Evolutionary conservation across 2,797 vertebrate species (phyloP), one percentile per base, ranked within the genome.

Genomic region (Chromobotia macracanthus): DNA sequence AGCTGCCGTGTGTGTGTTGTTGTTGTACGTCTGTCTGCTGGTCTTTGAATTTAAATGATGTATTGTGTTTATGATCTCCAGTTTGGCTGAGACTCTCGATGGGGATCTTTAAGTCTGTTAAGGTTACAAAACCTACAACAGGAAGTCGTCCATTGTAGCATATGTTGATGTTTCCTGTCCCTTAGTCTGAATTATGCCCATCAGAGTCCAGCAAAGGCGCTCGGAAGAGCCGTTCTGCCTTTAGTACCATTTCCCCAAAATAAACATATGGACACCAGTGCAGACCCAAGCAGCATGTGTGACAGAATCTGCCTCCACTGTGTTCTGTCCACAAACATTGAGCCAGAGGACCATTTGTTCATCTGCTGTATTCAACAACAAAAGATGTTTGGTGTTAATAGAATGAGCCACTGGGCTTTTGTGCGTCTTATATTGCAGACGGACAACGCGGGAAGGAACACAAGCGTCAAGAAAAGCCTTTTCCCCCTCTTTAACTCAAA

Each of bases 401-500:
- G 78, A 84, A 76, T 92, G 81, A 92, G 91, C 92, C 92, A 92
- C 93, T 94, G 76, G 86, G 83, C 68, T 93, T 84, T 93, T 88
- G 84, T 95, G 87, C 96, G 92, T 97, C 95, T 94, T 97, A 94
- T 95, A 93, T 96, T 95, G 90, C 97, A 99, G 97, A 97, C 94
- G 88, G 95, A 99, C 93, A 94, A 92, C 93, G 97, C 93, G 89
- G 93, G 95, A 89, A 95, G 97, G 94, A 99, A 96, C 93, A 97
- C 97, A 84, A 96, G 94, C 95, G 96, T 99, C 95, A 99, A 95
- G 96, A 99, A 99, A 97, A 97, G 96, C 92, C 97, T 99, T 93
- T 99, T 99, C 90, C 97, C 97, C 91, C 96, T 99, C 94, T 99
- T 99, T 96, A 97, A 95, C 95, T 97, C 97, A 95, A 99, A 98